Evolutionary conservation across 1,140 invertebrate species (phyloP).

Genomic region (Pseudachorutes palmiensis): DNA sequence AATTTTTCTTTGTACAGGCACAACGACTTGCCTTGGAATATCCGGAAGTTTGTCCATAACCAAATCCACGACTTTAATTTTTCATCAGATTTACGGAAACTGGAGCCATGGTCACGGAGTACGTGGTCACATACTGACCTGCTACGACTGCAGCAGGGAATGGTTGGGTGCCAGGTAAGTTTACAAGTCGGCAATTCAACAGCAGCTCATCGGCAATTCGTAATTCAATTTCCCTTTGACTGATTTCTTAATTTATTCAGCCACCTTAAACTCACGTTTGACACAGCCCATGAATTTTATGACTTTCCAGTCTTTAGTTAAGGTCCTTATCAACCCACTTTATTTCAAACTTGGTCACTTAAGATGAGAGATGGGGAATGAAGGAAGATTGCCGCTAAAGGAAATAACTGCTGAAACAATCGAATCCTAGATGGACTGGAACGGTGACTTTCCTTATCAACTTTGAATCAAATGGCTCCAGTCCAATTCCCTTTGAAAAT

Average conservation of each 20-base stretch:
- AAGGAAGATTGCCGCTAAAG: no score
- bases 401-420: no score
- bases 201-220: background rate
- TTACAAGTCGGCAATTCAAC: background rate
- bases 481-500: background rate
- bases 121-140: conserved; percentile 42
- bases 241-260: no score
- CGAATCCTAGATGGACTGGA: no score
- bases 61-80: conserved; percentile 40
- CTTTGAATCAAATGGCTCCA: background rate
- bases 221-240: background rate
- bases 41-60: conserved; percentile 42
- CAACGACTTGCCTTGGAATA: conserved; percentile 48
- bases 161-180: conserved; percentile 40
- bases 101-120: conserved; percentile 40
- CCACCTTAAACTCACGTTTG: no score
- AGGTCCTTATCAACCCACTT: no score
- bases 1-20: conserved; percentile 43
- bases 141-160: conserved; percentile 39
- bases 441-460: no score
- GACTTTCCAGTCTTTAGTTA: no score
- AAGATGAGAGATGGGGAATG: no score
- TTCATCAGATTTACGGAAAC: conserved; percentile 38
- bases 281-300: no score
- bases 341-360: no score